Conservation (phyloP, 92 coral and sea anemone species). For the Porites rus region DNA sequence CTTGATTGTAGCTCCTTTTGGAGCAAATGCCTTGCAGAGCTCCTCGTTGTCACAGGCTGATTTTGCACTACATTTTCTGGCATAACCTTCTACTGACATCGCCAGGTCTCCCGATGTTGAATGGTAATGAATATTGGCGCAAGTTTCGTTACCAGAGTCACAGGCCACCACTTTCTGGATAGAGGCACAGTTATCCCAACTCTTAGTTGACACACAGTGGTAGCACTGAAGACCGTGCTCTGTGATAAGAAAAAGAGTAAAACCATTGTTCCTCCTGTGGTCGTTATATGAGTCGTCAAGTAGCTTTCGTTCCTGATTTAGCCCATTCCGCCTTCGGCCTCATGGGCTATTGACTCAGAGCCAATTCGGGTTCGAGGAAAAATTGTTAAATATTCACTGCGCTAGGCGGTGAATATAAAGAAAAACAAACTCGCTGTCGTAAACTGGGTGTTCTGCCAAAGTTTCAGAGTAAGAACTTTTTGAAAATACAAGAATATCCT, state of each 20-base stretch:
- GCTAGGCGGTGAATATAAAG: too few species aligned
- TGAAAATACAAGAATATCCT: too few species aligned
- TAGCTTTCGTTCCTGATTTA: too few species aligned
- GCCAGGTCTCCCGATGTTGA: not conserved
- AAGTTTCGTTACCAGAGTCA: constrained; percentile 28
- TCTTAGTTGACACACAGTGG: constrained; percentile 27
- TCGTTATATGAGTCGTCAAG: too few species aligned
- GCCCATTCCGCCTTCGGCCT: too few species aligned
- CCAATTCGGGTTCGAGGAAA: too few species aligned
- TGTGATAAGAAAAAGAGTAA: not conserved
- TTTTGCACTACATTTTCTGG: constrained; percentile 34
- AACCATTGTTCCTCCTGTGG: too few species aligned
- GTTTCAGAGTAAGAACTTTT: too few species aligned
- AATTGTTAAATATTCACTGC: too few species aligned
- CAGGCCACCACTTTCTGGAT: constrained; percentile 11
- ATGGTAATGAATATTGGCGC: constrained; percentile 15
- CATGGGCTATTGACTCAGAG: too few species aligned
- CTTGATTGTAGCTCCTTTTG: constrained; percentile 20
- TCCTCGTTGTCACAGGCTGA: constrained; percentile 4
- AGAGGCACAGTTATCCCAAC: constrained; percentile 36
- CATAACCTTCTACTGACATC: not conserved
- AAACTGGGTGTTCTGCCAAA: too few species aligned
- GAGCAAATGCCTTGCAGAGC: not conserved
- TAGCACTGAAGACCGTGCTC: not conserved
- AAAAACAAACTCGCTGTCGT: too few species aligned